phyloP scores from a whole-genome alignment of 2,888 invertebrate genomes.

The Drosophila quasianomalipes region DNA sequence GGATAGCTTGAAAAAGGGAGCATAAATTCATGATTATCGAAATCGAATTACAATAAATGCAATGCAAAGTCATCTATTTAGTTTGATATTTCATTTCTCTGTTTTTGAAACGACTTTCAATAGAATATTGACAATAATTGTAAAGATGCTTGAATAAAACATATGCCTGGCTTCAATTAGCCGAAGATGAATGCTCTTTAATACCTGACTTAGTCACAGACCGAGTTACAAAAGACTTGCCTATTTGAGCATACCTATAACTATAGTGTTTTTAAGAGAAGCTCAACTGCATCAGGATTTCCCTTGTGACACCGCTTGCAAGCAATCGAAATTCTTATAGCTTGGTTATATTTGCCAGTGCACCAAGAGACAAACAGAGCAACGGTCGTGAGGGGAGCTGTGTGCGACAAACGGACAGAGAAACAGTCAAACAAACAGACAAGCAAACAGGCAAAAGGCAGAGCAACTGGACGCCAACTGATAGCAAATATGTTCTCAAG shows the following conservation, averaged over 20 bases:
- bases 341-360: conserved; percentile 9
- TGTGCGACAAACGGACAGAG: conserved; percentile 16
- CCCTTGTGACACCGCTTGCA: not conserved
- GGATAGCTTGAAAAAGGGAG: too few relatives aligned
- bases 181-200: not conserved
- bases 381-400: conserved; percentile 5
- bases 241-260: not conserved
- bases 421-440: conserved; percentile 26
- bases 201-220: not conserved
- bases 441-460: conserved; percentile 19
- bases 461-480: conserved; percentile 79
- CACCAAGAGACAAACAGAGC: conserved; percentile 59
- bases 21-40: too few relatives aligned
- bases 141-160: too few relatives aligned
- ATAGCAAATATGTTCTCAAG: conserved; percentile 81
- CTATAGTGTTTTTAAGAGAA: not conserved
- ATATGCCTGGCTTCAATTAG: not conserved
- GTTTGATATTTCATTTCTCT: too few relatives aligned
- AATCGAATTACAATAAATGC: too few relatives aligned
- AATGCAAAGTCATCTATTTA: too few relatives aligned
- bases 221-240: not conserved
- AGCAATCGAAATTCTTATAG: not conserved
- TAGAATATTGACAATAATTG: too few relatives aligned
- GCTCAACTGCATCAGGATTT: too few relatives aligned
- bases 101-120: too few relatives aligned